These are phyloP conservation scores for Mesaphorura yosii DNA, from an alignment of 1,140 invertebrate species.

Conservation along the genomic window DNA sequence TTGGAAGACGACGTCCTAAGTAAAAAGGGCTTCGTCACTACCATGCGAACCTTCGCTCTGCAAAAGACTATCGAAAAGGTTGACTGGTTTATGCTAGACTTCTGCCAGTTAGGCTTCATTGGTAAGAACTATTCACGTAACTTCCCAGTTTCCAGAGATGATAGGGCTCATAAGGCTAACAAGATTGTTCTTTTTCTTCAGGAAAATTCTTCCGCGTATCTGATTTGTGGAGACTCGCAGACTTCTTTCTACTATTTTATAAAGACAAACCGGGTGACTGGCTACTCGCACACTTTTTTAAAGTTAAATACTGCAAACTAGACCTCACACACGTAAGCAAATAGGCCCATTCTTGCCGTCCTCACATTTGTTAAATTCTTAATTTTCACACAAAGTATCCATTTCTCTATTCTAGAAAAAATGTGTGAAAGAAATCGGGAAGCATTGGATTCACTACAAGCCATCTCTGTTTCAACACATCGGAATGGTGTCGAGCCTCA, in stretches of 20 bases:
- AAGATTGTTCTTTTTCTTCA: constrained; percentile 37
- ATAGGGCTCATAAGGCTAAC: constrained; percentile 1
- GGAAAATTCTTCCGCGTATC: constrained; percentile 86
- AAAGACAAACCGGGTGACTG: constrained; percentile 95
- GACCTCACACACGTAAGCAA: constrained; percentile 68
- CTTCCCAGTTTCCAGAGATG: constrained; percentile 11
- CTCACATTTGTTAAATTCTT: constrained; percentile 5
- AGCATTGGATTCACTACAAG: constrained; percentile 76
- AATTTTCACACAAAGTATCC: not conserved
- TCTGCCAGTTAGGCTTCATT: constrained; percentile 85
- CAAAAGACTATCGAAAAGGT: constrained; percentile 60
- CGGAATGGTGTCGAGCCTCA: constrained; percentile 85
- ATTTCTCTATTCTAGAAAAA: constrained; percentile 55
- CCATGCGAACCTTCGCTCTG: constrained; percentile 79
- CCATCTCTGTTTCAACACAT: constrained; percentile 93
- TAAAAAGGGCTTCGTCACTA: constrained; percentile 69
- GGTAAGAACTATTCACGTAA: constrained; percentile 42
- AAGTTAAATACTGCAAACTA: constrained; percentile 78
- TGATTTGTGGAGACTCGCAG: constrained; percentile 74
- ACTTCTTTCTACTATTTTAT: constrained; percentile 90
- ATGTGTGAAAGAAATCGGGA: constrained; percentile 66
- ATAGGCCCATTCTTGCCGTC: too few relatives aligned
- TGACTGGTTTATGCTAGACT: constrained; percentile 87
- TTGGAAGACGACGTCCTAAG: constrained; percentile 92
- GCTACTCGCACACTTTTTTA: constrained; percentile 81